Base-by-base conservation (phyloP, 64 coral and sea anemone genomes). In the Acropora yongei region DNA sequence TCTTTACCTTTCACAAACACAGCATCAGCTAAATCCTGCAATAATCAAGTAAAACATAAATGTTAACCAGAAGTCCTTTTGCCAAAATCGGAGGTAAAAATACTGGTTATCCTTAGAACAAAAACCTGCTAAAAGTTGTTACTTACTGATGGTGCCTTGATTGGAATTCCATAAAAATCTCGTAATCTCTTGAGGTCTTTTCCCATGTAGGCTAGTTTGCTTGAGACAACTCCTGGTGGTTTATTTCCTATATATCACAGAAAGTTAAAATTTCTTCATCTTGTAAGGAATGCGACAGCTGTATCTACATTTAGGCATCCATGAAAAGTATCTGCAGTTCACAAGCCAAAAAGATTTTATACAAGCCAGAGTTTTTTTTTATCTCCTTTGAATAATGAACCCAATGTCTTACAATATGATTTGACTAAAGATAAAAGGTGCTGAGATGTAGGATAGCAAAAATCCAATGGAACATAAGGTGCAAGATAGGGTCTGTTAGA, bases 81-180 rank as follows among this genome's bases (percentile, higher is more conserved):
- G 40, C 40, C 1, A 40, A 42, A 76, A 42, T 43, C 74, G 11
- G 41, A 6, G 41, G 10, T 11, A 18, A 45, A 42, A 55, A 55
- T 0, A 55, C 5, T 55, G 55, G 49, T 48, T 42, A 42, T 42
- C 8, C 4, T 16, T 6, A 77, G 43, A 0, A 77, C 46, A 10
- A 30, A 30, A 30, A 2, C 3, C 12, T 42, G 3, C 30, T 77
- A 77, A 75, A 5, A 18, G 1, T 4, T 6, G 11, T 60, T 47
- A 74, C 95, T 87, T 93, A 96, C 95, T 68, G 91, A 42, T 12
- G 83, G 95, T 83, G 47, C 18, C 9, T 44, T 82, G 44, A 96
- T 57, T 42, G 95, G 95, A 57, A 96, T 87, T 78, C 92, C 91
- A 93, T 93, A 96, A 88, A 76, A 96, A 0, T 93, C 78, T 66